Conservation (phyloP, 2,888 invertebrate genomes). For the Tetrapedia diversipes region DNA sequence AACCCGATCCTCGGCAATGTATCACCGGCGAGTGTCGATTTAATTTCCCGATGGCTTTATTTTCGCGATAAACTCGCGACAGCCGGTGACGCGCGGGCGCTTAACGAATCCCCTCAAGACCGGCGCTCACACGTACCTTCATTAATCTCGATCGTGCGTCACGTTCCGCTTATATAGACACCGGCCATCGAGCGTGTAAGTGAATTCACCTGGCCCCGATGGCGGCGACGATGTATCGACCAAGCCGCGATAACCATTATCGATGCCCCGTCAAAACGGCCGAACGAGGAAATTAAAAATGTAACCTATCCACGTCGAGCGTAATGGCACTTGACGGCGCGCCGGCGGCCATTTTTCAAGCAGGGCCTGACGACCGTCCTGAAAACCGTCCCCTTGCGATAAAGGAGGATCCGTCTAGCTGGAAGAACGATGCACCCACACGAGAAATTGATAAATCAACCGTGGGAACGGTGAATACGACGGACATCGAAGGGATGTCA, state of each 20-base stretch:
- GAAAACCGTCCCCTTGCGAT: conserved; percentile 32
- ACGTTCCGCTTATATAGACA: conserved; percentile 43
- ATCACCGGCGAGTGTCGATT: conserved; percentile 43
- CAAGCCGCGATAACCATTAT: conserved; percentile 61
- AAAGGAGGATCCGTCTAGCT: conserved; percentile 31
- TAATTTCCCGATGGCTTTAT: conserved; percentile 54
- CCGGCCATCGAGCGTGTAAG: conserved; percentile 52
- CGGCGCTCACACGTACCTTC: conserved; percentile 40
- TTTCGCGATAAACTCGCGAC: conserved; percentile 54
- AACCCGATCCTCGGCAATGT: neutral
- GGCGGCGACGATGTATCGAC: conserved; percentile 51
- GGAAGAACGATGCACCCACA: conserved; percentile 1
- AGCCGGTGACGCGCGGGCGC: conserved; percentile 23
- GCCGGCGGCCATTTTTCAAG: conserved; percentile 58
- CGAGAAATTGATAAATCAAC: conserved; percentile 49
- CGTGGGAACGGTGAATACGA: neutral
- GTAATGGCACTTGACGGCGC: conserved; percentile 55
- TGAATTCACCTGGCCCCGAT: conserved; percentile 46
- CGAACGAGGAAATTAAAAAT: conserved; percentile 73
- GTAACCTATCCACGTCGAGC: conserved; percentile 61
- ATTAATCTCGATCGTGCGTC: conserved; percentile 66
- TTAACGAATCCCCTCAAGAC: conserved; percentile 55
- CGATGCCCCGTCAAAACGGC: conserved; percentile 65
- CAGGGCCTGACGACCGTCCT: conserved; percentile 9
- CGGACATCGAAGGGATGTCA: neutral